Evolutionary conservation across 2,113 vertebrate species (phyloP).

Genomic region (Clarias magur): DNA sequence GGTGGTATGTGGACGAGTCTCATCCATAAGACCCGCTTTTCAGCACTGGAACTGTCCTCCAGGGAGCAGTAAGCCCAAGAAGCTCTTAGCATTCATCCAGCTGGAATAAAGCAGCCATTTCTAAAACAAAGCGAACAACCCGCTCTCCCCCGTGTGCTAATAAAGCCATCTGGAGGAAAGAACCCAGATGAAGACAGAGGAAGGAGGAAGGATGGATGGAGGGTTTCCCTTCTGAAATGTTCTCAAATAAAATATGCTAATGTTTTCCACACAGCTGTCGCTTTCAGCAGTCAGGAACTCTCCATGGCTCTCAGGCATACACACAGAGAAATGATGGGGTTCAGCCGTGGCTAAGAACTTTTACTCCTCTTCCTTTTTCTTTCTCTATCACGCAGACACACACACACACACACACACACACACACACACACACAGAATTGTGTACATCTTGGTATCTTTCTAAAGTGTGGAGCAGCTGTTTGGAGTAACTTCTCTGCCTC

Average conservation of each 20-base stretch:
- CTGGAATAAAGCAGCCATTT: constrained; percentile 2
- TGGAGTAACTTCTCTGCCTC: background rate
- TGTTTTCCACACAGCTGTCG: constrained; percentile 64
- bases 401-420: background rate
- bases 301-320: constrained; percentile 19
- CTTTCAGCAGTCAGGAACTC: constrained; percentile 48
- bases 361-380: background rate
- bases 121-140: constrained; percentile 20
- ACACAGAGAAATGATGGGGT: constrained; percentile 17
- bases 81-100: constrained; percentile 14
- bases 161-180: constrained; percentile 56
- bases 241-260: constrained; percentile 56
- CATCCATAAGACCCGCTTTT: background rate
- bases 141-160: constrained; percentile 49
- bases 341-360: background rate
- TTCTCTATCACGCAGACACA: background rate
- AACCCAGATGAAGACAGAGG: constrained; percentile 54
- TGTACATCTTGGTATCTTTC: background rate
- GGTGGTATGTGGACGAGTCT: constrained; percentile 1
- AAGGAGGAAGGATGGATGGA: constrained; percentile 63
- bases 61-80: constrained; percentile 34
- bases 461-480: constrained; percentile 24
- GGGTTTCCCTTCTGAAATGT: constrained; percentile 48
- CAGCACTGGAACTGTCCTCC: constrained; percentile 24
- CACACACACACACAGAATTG: background rate